phyloP scores from a whole-genome alignment of 2,113 vertebrate genomes.

The Austrofundulus limnaeus region DNA sequence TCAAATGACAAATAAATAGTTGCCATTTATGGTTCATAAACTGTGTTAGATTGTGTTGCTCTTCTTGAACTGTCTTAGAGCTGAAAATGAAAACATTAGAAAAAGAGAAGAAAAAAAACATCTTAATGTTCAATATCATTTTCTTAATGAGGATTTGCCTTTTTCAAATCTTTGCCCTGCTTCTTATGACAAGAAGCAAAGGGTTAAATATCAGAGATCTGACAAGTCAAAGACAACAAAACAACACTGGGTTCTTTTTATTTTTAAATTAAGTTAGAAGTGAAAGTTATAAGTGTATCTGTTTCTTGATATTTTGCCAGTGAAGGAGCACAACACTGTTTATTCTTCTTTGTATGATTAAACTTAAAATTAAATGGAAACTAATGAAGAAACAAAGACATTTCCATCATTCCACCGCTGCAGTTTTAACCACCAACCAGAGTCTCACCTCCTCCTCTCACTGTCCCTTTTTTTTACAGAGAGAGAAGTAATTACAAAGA shows the following conservation, averaged over 20 bases:
- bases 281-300: slow-evolving; percentile 19
- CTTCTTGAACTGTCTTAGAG: slow-evolving; percentile 4
- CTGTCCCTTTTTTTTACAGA: too few relatives aligned
- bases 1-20: slow-evolving; percentile 23
- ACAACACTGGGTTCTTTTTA: not conserved
- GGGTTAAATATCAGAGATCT: slow-evolving; percentile 11
- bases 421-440: slow-evolving; percentile 20
- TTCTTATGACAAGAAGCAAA: not conserved
- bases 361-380: slow-evolving; percentile 10
- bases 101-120: slow-evolving; percentile 17
- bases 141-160: not conserved
- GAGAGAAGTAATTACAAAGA: too few relatives aligned
- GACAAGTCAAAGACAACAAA: slow-evolving; percentile 27
- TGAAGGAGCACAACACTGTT: too few relatives aligned
- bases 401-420: slow-evolving; percentile 29
- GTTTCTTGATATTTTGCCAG: slow-evolving; percentile 25
- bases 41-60: slow-evolving; percentile 36
- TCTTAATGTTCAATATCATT: slow-evolving; percentile 30
- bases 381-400: slow-evolving; percentile 27
- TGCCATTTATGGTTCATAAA: slow-evolving; percentile 51
- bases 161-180: slow-evolving; percentile 10
- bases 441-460: slow-evolving; percentile 60
- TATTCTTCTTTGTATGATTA: slow-evolving; percentile 9
- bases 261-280: slow-evolving; percentile 14
- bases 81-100: slow-evolving; percentile 29